Base-by-base conservation (phyloP, 1,140 invertebrate genomes). In the Drosophila santomea region DNA sequence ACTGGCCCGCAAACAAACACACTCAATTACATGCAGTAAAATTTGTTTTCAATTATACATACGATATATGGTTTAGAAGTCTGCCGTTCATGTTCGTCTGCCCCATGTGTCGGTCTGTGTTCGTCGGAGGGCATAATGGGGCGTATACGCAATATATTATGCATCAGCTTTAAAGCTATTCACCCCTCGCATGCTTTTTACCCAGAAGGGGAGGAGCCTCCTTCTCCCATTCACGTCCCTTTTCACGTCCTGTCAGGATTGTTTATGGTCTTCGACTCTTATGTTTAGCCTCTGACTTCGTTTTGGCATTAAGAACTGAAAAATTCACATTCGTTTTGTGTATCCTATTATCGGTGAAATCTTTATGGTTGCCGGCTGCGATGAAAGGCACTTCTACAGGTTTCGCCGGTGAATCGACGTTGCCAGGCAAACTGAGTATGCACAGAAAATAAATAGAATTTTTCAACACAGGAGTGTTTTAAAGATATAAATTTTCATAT, bases 31-130 rank as follows among this genome's bases (percentile, higher is more conserved):
- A 85, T 85, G 81, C 81, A 78, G 82, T 78, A 63, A 85, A 85
- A 85, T 85, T 85, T 85, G 81, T 85, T 85, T 85, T 85, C 78
- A 85, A 85, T 85, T 85, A 85, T 85, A 80, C 78, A 78, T 80
- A 73, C 80, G 71, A 72, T 83, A 51, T 63, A 74, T 73, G 78
- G 55, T 50, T 77, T 77, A 77, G 74, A 76, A 59, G 73, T 75
- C 72, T 75, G 52, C 59, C 71, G 60, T 44, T 36, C 39, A 32
- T 68, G 64, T 68, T 66, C 50, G 45, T 48, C 47, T 28, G 45
- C 38, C 45, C 14, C 56, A 25, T 43, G 14, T 57, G 54, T 43
- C 20, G 20, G 20, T 20, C 20, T 20, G 43, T 1, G 39, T 41
- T 36, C 64, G 38, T 68, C 20, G 51, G 57, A 47, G 3, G 52